Evolutionary conservation across 2,888 invertebrate genomes (phyloP).

Genomic region (Erebia epiphron): DNA sequence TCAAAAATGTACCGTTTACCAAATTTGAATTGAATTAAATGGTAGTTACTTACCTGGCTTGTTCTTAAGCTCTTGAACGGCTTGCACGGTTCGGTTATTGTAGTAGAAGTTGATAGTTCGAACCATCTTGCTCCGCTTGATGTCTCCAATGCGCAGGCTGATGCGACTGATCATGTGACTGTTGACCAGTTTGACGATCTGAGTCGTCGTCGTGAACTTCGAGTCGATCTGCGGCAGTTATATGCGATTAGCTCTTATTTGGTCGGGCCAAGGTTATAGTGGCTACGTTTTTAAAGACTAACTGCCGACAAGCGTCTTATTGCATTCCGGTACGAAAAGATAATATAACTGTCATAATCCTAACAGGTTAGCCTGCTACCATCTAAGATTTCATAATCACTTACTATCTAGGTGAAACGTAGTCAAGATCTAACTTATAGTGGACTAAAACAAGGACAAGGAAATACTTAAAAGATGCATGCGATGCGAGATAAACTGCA

Average conservation of each 20-base stretch:
- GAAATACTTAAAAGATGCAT: neutral
- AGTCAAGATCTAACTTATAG: too few species aligned
- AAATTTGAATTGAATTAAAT: neutral
- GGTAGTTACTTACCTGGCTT: conserved; percentile 85
- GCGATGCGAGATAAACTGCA: too few species aligned
- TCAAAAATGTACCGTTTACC: too few species aligned
- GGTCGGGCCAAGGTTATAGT: conserved; percentile 34
- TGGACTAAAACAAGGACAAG: too few species aligned
- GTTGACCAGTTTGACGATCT: conserved; percentile 97
- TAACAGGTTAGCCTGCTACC: too few species aligned
- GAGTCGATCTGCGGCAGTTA: conserved; percentile 88
- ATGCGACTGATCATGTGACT: conserved; percentile 98
- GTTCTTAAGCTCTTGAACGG: conserved; percentile 98
- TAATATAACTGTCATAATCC: too few species aligned
- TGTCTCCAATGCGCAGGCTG: conserved; percentile 95
- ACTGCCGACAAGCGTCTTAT: neutral
- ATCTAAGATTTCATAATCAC: too few species aligned
- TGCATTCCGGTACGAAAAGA: too few species aligned
- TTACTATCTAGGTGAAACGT: too few species aligned
- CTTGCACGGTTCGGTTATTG: conserved; percentile 97
- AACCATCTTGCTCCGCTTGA: conserved; percentile 98
- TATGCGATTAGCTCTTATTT: conserved; percentile 58
- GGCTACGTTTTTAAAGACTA: conserved; percentile 22
- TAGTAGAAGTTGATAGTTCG: conserved; percentile 97
- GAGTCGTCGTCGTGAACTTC: conserved; percentile 98